Conservation (phyloP, 2,888 invertebrate species). For the Chaetoderma sp. region DNA sequence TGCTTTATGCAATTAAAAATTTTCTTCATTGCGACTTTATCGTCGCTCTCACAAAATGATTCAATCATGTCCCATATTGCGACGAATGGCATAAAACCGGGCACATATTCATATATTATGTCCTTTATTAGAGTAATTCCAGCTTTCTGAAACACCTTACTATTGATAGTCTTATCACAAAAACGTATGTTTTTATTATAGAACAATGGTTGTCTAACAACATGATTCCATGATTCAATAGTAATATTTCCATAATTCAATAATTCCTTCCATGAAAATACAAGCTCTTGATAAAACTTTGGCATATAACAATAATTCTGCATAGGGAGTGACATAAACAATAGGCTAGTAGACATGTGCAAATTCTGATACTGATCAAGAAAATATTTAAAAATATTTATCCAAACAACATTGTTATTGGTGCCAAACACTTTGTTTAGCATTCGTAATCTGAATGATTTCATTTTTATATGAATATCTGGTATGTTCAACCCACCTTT, state of each 20-base stretch:
- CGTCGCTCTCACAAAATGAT: too few relatives aligned
- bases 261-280: neutral
- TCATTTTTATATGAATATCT: neutral
- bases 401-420: neutral
- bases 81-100: neutral
- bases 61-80: neutral
- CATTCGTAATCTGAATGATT: neutral
- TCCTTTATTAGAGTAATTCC: neutral
- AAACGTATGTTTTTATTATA: neutral
- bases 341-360: neutral
- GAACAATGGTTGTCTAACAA: neutral
- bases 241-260: neutral
- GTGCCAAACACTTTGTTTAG: neutral
- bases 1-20: too few relatives aligned
- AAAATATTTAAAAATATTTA: neutral
- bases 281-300: neutral
- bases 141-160: neutral
- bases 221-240: neutral
- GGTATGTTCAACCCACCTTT: neutral
- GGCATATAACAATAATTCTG: neutral
- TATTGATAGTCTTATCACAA: neutral
- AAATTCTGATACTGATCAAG: neutral
- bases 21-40: too few relatives aligned
- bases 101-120: neutral
- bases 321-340: neutral